phyloP scores from a whole-genome alignment of 2,888 invertebrate genomes.

The Hesperia comma region DNA sequence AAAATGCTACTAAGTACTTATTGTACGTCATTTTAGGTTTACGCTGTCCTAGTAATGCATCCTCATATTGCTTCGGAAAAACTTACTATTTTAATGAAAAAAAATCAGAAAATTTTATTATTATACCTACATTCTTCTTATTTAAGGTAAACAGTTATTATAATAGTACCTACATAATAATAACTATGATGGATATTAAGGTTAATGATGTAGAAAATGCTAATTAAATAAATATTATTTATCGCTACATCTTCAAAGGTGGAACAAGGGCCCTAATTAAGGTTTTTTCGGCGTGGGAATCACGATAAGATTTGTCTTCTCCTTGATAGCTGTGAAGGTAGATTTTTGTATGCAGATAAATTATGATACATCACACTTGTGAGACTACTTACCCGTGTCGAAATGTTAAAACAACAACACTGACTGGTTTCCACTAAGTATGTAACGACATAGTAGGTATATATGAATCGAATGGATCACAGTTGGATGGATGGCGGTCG shows the following conservation, averaged over 20 bases:
- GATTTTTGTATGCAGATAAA: constrained; percentile 28
- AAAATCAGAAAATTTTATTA: no score
- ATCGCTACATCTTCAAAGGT: background rate
- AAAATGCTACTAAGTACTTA: background rate
- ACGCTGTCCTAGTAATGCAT: background rate
- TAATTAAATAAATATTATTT: background rate
- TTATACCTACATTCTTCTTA: no score
- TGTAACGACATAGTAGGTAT: no score
- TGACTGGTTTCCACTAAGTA: no score
- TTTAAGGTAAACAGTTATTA: no score
- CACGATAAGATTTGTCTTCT: constrained; percentile 27
- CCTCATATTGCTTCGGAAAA: no score
- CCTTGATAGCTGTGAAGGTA: constrained; percentile 23
- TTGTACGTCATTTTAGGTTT: background rate
- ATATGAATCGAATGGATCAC: no score
- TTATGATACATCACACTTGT: constrained; percentile 23
- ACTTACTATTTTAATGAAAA: no score
- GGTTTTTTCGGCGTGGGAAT: constrained; percentile 34
- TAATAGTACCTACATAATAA: no score
- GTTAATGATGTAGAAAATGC: background rate
- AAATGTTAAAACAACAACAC: background rate
- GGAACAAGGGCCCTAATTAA: constrained; percentile 19
- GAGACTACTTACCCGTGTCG: background rate
- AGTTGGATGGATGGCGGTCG: no score
- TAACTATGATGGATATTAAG: no score